Evolutionary conservation across 23 tunicate species (phyloP), one percentile per base, ranked within the genome.

Genomic region (Aplidium turbinatum): DNA sequence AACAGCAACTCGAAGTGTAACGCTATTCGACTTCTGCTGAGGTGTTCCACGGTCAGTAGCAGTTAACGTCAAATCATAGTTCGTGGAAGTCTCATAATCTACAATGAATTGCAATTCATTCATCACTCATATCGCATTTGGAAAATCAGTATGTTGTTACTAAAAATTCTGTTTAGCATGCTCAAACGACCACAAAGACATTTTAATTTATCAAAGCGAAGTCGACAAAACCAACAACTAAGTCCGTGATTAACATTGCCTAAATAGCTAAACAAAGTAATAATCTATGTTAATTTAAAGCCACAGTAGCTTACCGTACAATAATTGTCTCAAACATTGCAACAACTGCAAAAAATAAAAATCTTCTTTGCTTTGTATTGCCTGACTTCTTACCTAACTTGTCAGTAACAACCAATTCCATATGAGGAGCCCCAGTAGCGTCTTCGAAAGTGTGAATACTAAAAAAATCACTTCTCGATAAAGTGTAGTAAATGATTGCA

Each of bases 1-100:
- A 1, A 88, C 75, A 28, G 34, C 30, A n/a, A 88, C 64, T 24
- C 75, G 67, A 3, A 88, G 23, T 19, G 47, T 42, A 2, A 82
- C 79, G 6, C 50, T 47, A 57, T 72, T 81, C 13, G 73, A 62
- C 18, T 57, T 57, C 25, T 42, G 69, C 22, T 46, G 58, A 33
- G 96, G 96, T 0, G 83, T 42, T 69, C 96, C 96, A 20, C 72
- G 33, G 58, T 88, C 87, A 4, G 78, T 56, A 1, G 96, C 96
- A 4, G 75, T 81, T 48, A 88, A 23, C 31, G 72, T 75, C 33
- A 88, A 36, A 13, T 88, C 79, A 29, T 42, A 48, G 4, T 20
- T 58, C 0, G 62, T 13, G 3, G 68, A 22, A 21, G 19, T 29
- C 70, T 88, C 96, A 48, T 76, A 70, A 40, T 88, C 96, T 88